phyloP scores from a whole-genome alignment of 1,140 invertebrate species.

The Arctopsyche grandis region DNA sequence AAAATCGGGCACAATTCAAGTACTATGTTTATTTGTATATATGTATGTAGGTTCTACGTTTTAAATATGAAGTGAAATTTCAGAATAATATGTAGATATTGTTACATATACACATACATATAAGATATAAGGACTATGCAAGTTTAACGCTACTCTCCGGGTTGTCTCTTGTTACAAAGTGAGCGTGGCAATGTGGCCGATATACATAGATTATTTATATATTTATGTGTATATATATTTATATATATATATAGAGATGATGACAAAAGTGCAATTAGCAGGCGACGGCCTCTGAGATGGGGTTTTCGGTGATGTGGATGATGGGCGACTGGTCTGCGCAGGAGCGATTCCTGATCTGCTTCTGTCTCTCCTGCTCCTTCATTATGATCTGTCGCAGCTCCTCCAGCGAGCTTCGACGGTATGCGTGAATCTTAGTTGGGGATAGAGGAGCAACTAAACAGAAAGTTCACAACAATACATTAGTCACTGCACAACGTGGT shows the following conservation, averaged over 20 bases:
- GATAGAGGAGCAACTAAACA: conserved; percentile 76
- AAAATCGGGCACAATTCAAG: neutral
- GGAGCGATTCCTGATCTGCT: conserved; percentile 56
- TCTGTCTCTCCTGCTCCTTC: conserved; percentile 57
- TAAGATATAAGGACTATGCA: neutral
- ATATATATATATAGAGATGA: neutral
- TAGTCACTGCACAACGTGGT: neutral
- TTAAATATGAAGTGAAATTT: neutral
- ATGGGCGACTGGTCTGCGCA: conserved; percentile 68
- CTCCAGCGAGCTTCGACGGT: conserved; percentile 69
- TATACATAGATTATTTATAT: no score
- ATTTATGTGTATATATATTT: no score
- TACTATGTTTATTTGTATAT: neutral
- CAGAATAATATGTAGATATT: neutral
- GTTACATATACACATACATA: neutral
- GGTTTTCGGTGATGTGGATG: conserved; percentile 82
- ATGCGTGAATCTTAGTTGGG: conserved; percentile 74
- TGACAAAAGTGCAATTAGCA: conserved; percentile 66
- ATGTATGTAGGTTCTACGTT: neutral
- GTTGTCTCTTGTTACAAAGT: conserved; percentile 43
- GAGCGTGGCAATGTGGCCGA: conserved; percentile 36
- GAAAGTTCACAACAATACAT: conserved; percentile 22
- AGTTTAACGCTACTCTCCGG: neutral
- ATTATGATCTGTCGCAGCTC: conserved; percentile 61
- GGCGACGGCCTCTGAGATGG: conserved; percentile 78